These are phyloP conservation scores for Phycodurus eques DNA, from an alignment of 2,113 vertebrate genomes.

Conservation along the genomic window DNA sequence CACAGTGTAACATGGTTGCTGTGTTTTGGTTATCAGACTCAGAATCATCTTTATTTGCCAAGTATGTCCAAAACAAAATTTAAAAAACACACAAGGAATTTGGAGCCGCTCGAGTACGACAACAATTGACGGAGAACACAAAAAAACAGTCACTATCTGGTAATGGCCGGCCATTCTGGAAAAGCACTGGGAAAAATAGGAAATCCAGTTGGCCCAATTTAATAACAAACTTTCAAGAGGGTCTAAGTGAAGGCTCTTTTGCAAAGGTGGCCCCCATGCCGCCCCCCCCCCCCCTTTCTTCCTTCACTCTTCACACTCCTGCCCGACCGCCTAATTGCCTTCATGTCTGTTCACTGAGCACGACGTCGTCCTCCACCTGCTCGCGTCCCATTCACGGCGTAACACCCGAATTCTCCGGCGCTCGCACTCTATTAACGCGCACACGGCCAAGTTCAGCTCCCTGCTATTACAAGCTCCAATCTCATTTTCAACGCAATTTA, in stretches of 20 bases:
- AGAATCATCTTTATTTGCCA: too few species aligned
- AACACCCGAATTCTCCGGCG: slow-evolving; percentile 78
- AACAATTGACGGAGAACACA: too few species aligned
- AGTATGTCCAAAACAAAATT: too few species aligned
- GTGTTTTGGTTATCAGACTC: not conserved
- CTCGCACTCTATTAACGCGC: slow-evolving; percentile 81
- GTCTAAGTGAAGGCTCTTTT: not conserved
- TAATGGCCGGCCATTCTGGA: too few species aligned
- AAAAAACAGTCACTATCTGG: too few species aligned
- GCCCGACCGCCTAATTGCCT: slow-evolving; percentile 75
- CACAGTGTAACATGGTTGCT: not conserved
- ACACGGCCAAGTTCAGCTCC: slow-evolving; percentile 73
- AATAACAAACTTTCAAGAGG: not conserved
- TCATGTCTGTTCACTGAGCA: slow-evolving; percentile 79
- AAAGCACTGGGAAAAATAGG: not conserved
- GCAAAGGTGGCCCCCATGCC: not conserved
- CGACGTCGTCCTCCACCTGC: slow-evolving; percentile 74
- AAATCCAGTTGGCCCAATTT: not conserved
- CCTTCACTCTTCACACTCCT: slow-evolving; percentile 65
- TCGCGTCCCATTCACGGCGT: slow-evolving; percentile 71
- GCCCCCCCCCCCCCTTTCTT: not conserved
- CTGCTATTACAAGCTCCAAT: slow-evolving; percentile 78
- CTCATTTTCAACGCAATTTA: slow-evolving; percentile 83
- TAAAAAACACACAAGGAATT: too few species aligned
- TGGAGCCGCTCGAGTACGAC: too few species aligned